A percentile compares a stretch with the other conserved stretches of the same genome.
Evolutionary conservation across 2,113 vertebrate species (phyloP).

Genomic region (Scomber colias): DNA sequence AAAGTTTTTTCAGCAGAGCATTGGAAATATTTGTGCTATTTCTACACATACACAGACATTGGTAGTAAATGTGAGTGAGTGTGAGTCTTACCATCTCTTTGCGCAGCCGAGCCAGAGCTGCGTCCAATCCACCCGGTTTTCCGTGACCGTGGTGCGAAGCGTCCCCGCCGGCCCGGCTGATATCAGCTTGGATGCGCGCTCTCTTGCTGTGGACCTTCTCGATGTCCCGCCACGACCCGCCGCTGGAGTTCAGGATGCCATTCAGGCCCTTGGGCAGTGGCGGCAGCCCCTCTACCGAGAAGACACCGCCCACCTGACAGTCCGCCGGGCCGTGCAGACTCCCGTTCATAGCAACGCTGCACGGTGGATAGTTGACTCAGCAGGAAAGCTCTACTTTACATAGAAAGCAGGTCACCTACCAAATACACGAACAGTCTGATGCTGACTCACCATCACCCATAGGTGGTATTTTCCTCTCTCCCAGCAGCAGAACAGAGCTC

Average conservation of each 20-base stretch:
- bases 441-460: neutral
- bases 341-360: conserved; percentile 73
- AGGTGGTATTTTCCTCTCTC: neutral
- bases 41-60: too few relatives aligned
- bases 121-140: conserved; percentile 84
- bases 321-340: conserved; percentile 53
- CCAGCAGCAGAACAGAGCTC: neutral
- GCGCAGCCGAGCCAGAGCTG: conserved; percentile 84
- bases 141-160: conserved; percentile 47
- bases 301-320: conserved; percentile 62
- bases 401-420: neutral
- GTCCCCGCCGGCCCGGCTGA: conserved; percentile 78
- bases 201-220: conserved; percentile 86
- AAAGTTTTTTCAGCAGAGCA: too few relatives aligned
- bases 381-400: neutral
- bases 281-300: conserved; percentile 82
- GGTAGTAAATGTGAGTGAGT: too few relatives aligned
- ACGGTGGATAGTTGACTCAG: neutral
- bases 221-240: conserved; percentile 87
- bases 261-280: conserved; percentile 87
- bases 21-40: too few relatives aligned
- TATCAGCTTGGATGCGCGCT: conserved; percentile 87
- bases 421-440: neutral
- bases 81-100: conserved; percentile 85
- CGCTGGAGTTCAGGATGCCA: conserved; percentile 87